Evolutionary conservation across 2,797 vertebrate genomes (phyloP).

Genomic region (Sternarchorhynchus goeldii): DNA sequence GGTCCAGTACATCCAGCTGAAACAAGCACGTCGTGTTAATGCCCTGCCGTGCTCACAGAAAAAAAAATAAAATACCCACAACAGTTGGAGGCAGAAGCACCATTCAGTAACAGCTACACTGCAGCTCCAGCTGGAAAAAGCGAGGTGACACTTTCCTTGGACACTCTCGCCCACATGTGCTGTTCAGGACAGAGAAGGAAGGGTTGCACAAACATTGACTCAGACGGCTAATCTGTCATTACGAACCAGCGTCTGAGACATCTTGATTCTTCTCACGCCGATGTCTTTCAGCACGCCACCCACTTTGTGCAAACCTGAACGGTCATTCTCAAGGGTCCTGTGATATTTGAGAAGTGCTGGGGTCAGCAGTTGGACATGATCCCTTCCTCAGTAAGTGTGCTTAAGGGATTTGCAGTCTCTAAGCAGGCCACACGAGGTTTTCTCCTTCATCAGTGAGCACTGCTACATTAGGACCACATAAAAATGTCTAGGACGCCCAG

Average conservation of each 20-base stretch:
- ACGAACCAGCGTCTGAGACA: background rate
- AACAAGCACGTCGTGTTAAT: constrained; percentile 23
- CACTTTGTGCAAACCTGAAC: constrained; percentile 32
- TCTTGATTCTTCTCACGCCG: background rate
- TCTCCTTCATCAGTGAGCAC: constrained; percentile 70
- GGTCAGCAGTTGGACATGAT: constrained; percentile 70
- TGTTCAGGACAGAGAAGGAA: constrained; percentile 14
- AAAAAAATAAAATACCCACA: background rate
- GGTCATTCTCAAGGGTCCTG: constrained; percentile 52
- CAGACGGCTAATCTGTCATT: constrained; percentile 17
- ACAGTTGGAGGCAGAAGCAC: background rate
- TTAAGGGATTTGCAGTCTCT: constrained; percentile 65
- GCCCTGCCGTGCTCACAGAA: background rate
- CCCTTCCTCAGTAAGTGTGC: constrained; percentile 65
- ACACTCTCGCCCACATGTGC: constrained; percentile 3
- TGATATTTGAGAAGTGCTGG: constrained; percentile 67
- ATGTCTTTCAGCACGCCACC: constrained; percentile 5
- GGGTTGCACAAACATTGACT: constrained; percentile 3
- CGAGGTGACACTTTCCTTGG: background rate
- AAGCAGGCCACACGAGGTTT: constrained; percentile 61
- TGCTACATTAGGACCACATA: constrained; percentile 62
- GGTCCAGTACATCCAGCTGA: constrained; percentile 99
- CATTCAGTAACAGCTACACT: background rate
- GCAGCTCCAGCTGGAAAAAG: constrained; percentile 5
- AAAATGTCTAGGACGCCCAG: constrained; percentile 68